phyloP scores from a whole-genome alignment of 2,113 vertebrate genomes.

The Etia nguti region DNA sequence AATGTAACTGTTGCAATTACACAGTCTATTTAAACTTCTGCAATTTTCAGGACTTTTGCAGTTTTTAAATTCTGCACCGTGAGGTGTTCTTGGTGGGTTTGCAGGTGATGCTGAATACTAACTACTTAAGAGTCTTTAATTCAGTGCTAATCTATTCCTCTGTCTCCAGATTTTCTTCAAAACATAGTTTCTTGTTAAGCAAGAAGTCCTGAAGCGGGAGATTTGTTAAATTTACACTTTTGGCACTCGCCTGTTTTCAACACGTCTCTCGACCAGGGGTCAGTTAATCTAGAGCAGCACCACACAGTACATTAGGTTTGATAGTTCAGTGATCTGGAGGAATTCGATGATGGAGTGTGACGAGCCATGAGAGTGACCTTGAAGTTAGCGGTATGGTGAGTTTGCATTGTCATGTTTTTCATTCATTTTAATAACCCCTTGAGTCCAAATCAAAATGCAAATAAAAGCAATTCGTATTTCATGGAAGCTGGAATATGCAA shows the following conservation, averaged over 20 bases:
- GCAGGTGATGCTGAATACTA: neutral
- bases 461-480: neutral
- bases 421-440: neutral
- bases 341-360: neutral
- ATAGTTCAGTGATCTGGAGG: conserved; percentile 14
- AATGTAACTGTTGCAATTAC: neutral
- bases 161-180: neutral
- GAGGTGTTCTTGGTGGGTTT: neutral
- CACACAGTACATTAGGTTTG: neutral
- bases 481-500: neutral
- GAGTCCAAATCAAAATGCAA: neutral
- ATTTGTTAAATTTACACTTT: neutral
- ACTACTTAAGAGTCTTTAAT: neutral
- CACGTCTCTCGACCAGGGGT: neutral
- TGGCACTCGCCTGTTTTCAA: neutral
- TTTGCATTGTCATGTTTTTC: no score
- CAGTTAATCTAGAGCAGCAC: neutral
- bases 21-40: neutral
- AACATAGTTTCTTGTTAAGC: neutral
- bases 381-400: neutral
- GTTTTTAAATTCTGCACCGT: neutral
- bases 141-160: neutral
- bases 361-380: neutral
- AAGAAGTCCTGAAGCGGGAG: neutral
- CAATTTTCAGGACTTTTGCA: neutral